phyloP scores from a whole-genome alignment of 2,113 vertebrate species.

The Apodemus sylvaticus region DNA sequence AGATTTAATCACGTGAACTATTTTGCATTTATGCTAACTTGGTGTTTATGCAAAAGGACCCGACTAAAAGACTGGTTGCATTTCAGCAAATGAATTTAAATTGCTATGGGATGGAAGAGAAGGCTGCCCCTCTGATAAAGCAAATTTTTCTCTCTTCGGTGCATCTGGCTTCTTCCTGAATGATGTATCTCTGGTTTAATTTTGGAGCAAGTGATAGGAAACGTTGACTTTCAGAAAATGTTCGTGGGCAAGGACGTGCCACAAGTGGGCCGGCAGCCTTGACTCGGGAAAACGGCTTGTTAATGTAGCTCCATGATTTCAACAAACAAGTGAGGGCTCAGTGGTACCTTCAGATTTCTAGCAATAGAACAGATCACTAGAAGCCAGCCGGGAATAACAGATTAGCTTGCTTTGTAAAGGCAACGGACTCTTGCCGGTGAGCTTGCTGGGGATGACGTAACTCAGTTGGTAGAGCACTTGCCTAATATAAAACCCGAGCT shows the following conservation, averaged over 20 bases:
- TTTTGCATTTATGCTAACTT: constrained; percentile 16
- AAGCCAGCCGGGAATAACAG: not conserved
- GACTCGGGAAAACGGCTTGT: not conserved
- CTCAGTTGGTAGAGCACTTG: not conserved
- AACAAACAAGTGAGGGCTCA: constrained; percentile 35
- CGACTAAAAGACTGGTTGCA: constrained; percentile 17
- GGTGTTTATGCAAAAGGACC: not conserved
- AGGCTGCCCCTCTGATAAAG: not conserved
- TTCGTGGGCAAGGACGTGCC: not conserved
- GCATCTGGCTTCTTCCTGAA: constrained; percentile 43
- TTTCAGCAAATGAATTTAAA: constrained; percentile 20
- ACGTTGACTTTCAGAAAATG: constrained; percentile 44
- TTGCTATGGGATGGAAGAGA: not conserved
- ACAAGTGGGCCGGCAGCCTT: not conserved
- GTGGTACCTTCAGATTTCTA: not conserved
- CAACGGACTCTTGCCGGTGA: not conserved
- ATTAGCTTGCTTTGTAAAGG: constrained; percentile 5
- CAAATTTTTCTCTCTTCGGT: constrained; percentile 43
- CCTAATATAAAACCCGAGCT: not conserved
- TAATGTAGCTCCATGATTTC: constrained; percentile 2
- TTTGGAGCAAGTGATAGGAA: not conserved
- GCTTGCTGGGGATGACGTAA: not conserved
- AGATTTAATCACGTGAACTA: constrained; percentile 39
- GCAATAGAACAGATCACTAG: not conserved
- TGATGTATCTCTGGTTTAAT: constrained; percentile 55